Base-by-base conservation (phyloP, 1,140 invertebrate species). In the Lordiphosa collinella region DNA sequence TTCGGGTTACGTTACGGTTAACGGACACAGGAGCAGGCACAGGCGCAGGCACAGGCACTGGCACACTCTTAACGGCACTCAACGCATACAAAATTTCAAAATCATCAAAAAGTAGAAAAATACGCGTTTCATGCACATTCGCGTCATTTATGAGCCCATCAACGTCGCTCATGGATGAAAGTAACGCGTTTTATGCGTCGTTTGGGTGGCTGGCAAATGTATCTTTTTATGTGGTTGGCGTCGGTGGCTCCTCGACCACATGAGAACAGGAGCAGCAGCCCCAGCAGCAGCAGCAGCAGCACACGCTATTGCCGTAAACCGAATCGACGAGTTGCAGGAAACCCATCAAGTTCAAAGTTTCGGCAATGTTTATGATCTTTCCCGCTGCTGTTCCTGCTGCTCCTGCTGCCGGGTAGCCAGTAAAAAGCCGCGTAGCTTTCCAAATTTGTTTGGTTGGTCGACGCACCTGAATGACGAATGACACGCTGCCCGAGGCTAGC, bases 121-220 rank as follows among this genome's bases (percentile, higher is more conserved):
- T 84, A 84, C 78, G 79, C 78, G 57, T 84, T 84, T 85, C 78
- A 85, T 84, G 79, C 78, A 86, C 82, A 86, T 86, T 82, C 63
- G 76, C 76, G 73, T 69, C 84, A 79, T 86, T 86, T 84, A 86
- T 86, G 84, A 86, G 76, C 84, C 84, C 84, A 86, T 86, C 84
- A 86, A 86, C 78, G 84, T 84, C 78, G 78, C 79, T 84, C 79
- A 84, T 84, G 78, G 76, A 82, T 84, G 78, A 84, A 84, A 78
- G 78, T 85, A 84, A 84, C 79, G 78, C 78, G 78, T 84, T 85
- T 84, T 84, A 85, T 84, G 68, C 78, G 79, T 78, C 78, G 73
- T 84, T 84, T 84, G 73, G 78, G 78, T 84, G 78, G 44, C 72
- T 84, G 79, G 55, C 79, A 84, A 84, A 84, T 84, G 79, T 82